These are phyloP conservation scores for Chrysolina haemoptera DNA, from an alignment of 2,888 invertebrate genomes.

Conservation along the genomic window DNA sequence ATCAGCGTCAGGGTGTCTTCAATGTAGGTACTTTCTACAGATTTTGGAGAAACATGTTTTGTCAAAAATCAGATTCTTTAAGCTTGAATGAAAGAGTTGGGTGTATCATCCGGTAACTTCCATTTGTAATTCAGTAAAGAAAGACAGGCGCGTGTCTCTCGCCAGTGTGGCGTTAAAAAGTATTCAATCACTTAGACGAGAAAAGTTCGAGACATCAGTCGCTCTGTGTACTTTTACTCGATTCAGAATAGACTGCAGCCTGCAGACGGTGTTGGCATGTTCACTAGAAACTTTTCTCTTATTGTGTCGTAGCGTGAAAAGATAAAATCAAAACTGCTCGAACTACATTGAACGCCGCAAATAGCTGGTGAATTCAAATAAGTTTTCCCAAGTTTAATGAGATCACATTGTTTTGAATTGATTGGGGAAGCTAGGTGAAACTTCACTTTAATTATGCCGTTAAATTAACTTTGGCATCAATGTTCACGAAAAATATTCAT, in stretches of 20 bases:
- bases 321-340: slow-evolving; percentile 12
- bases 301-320: slow-evolving; percentile 19
- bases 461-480: background rate
- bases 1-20: too few species aligned
- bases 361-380: slow-evolving; percentile 8
- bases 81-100: background rate
- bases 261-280: slow-evolving; percentile 13
- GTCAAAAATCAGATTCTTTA: too few species aligned
- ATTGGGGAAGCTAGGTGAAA: background rate
- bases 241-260: slow-evolving; percentile 3
- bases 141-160: background rate
- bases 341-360: slow-evolving; percentile 8
- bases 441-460: background rate
- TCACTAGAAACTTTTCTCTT: slow-evolving; percentile 6
- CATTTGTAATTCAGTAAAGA: background rate
- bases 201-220: slow-evolving; percentile 12
- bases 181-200: slow-evolving; percentile 9
- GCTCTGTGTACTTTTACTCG: slow-evolving; percentile 10
- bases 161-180: background rate
- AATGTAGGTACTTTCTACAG: too few species aligned
- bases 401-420: background rate
- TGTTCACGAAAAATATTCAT: too few species aligned
- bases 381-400: background rate
- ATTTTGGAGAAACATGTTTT: too few species aligned
- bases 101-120: background rate